A percentile compares a stretch with the other conserved stretches of the same genome.
These are phyloP conservation scores for Paramuricea clavata DNA, from an alignment of 92 coral and sea anemone genomes.

Conservation along the genomic window DNA sequence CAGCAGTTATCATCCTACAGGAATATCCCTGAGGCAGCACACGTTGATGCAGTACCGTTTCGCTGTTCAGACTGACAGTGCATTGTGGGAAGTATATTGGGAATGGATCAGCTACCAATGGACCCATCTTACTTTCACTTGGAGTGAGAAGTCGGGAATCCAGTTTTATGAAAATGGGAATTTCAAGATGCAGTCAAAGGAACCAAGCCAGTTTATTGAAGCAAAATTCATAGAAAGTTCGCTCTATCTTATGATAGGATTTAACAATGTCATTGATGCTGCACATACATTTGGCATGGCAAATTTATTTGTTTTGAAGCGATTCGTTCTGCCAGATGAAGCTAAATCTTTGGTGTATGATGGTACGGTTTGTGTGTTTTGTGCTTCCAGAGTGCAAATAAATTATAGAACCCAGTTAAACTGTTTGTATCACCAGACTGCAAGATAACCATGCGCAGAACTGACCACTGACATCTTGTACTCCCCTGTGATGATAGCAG, in stretches of 20 bases:
- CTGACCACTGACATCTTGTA: no score
- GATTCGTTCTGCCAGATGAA: slow-evolving; percentile 14
- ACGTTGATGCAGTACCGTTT: slow-evolving; percentile 19
- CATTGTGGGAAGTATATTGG: slow-evolving; percentile 14
- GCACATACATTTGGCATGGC: not conserved
- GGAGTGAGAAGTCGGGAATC: slow-evolving; percentile 55
- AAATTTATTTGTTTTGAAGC: slow-evolving; percentile 13
- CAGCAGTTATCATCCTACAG: not conserved
- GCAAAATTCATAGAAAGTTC: not conserved
- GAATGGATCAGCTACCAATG: slow-evolving; percentile 26
- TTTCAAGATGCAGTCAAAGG: not conserved
- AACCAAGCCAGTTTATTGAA: not conserved
- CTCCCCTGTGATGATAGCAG: not conserved
- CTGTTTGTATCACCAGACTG: no score
- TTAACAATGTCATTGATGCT: not conserved
- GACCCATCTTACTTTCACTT: slow-evolving; percentile 58
- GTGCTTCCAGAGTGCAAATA: not conserved
- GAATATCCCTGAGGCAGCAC: slow-evolving; percentile 15
- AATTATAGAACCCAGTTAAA: no score
- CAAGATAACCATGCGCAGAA: no score
- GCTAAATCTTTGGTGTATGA: not conserved
- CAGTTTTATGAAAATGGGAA: slow-evolving; percentile 52
- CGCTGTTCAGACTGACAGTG: slow-evolving; percentile 20
- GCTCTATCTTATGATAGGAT: not conserved
- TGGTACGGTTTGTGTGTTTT: not conserved